Conservation (phyloP, 1,140 invertebrate species). For the Orussus abietinus region DNA sequence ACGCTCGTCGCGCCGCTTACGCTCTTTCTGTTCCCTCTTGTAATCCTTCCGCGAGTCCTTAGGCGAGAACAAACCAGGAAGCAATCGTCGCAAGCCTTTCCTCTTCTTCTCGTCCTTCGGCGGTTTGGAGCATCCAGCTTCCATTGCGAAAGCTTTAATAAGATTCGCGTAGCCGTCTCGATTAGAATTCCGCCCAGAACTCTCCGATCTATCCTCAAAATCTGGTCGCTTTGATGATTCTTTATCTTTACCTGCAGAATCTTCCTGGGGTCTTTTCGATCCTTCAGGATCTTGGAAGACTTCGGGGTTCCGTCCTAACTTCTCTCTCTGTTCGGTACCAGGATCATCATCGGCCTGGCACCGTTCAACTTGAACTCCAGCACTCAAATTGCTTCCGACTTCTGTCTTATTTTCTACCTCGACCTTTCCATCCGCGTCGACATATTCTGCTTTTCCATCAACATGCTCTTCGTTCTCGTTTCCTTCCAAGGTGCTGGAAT, state of each 20-base stretch:
- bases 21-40: conserved; percentile 40
- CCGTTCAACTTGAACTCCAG: too few relatives aligned
- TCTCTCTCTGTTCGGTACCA: too few relatives aligned
- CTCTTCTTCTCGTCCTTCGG: conserved; percentile 45
- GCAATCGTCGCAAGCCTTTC: conserved; percentile 37
- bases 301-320: too few relatives aligned
- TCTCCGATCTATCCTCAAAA: too few relatives aligned
- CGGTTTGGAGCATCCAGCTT: conserved; percentile 24
- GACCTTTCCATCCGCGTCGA: background rate
- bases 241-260: background rate
- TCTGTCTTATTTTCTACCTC: background rate
- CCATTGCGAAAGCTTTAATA: conserved; percentile 41
- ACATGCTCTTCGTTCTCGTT: background rate
- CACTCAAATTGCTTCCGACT: too few relatives aligned
- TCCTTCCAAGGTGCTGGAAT: conserved; percentile 1
- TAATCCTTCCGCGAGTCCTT: conserved; percentile 45
- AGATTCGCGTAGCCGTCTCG: conserved; percentile 45
- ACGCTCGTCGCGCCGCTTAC: conserved; percentile 36
- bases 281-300: too few relatives aligned
- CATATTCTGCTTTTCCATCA: background rate
- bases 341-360: too few relatives aligned
- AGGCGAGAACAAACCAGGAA: conserved; percentile 44
- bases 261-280: too few relatives aligned
- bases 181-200: too few relatives aligned
- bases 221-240: too few relatives aligned